A percentile compares a stretch with the other conserved stretches of the same genome.
Conservation (phyloP, 2,888 invertebrate genomes). For the Platycnemis pennipes region DNA sequence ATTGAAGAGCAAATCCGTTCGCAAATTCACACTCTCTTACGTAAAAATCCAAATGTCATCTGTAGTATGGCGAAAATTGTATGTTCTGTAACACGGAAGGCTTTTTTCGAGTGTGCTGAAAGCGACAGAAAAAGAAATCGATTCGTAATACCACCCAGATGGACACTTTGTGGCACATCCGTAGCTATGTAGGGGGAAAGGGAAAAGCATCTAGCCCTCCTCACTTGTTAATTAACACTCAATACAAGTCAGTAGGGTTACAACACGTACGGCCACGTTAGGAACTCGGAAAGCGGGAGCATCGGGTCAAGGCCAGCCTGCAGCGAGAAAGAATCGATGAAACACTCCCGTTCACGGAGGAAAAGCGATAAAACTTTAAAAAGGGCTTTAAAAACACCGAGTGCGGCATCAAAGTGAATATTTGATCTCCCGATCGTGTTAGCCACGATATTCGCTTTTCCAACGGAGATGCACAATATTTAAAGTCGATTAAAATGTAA, state of each 20-base stretch:
- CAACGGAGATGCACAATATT: not conserved
- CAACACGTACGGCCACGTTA: not conserved
- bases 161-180: not conserved
- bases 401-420: not conserved
- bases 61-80: too few relatives aligned
- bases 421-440: not conserved
- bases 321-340: not conserved
- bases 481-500: not conserved
- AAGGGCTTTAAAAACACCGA: not conserved
- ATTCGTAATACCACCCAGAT: not conserved
- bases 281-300: not conserved
- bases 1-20: too few relatives aligned
- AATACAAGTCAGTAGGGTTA: not conserved
- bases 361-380: not conserved
- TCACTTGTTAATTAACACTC: not conserved
- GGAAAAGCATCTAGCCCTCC: not conserved
- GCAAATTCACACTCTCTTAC: too few relatives aligned
- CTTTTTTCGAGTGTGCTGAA: not conserved
- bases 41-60: too few relatives aligned
- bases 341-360: not conserved
- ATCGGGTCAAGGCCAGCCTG: constrained; percentile 13
- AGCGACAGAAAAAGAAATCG: not conserved
- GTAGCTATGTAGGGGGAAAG: not conserved
- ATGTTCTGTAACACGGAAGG: not conserved
- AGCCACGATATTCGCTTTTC: not conserved